phyloP scores from a whole-genome alignment of 2,113 vertebrate species.

The Pollachius pollachius region DNA sequence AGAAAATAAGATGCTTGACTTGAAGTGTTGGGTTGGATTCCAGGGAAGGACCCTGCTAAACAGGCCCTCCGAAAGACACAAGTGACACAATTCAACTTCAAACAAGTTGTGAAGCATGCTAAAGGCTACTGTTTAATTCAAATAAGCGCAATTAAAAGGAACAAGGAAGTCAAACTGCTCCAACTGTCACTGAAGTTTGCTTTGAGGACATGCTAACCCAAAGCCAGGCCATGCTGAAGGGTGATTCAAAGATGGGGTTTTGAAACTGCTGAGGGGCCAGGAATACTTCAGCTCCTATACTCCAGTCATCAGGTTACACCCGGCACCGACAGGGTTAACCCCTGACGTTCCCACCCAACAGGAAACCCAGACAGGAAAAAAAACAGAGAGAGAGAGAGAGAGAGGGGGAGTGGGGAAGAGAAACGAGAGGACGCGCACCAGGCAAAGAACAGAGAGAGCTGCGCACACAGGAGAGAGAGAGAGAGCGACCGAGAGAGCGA shows the following conservation, averaged over 20 bases:
- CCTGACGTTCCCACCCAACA: slow-evolving; percentile 37
- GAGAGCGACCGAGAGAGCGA: neutral
- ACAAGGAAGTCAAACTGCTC: no score
- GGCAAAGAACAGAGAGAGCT: no score
- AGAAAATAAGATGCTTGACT: neutral
- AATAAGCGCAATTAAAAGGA: no score
- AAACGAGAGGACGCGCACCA: slow-evolving; percentile 15
- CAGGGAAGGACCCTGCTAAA: no score
- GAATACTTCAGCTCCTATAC: slow-evolving; percentile 7
- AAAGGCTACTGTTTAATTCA: no score
- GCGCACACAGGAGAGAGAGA: neutral
- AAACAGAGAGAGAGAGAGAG: slow-evolving; percentile 10
- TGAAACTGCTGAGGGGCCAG: neutral
- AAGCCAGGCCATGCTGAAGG: neutral
- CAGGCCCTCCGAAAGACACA: no score
- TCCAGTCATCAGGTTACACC: slow-evolving; percentile 19
- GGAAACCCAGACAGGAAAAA: slow-evolving; percentile 52
- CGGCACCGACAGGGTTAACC: slow-evolving; percentile 73
- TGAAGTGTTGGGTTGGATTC: neutral
- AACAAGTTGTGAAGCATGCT: no score
- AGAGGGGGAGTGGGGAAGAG: slow-evolving; percentile 18
- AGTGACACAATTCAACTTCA: no score
- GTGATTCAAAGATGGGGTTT: no score
- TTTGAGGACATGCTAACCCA: neutral
- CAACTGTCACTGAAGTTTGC: no score